Evolutionary conservation across 1,140 invertebrate species (phyloP).

Genomic region (Neotoxoptera formosana): DNA sequence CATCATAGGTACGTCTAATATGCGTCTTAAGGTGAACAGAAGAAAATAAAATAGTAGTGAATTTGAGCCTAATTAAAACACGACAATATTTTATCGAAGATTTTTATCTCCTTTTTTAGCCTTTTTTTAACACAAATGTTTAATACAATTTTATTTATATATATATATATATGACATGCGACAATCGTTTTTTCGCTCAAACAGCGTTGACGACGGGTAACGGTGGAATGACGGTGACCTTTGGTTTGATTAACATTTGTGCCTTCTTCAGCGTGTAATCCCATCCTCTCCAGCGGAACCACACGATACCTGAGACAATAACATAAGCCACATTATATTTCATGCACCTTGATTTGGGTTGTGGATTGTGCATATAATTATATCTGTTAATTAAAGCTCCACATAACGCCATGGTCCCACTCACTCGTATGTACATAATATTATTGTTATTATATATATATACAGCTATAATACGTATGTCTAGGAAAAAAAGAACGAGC

Average conservation of each 20-base stretch:
- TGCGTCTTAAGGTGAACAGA: conserved; percentile 1
- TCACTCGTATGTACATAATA: neutral
- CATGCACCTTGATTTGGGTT: neutral
- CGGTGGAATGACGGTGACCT: conserved; percentile 63
- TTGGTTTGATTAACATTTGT: conserved; percentile 89
- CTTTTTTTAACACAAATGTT: neutral
- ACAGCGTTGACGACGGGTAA: conserved; percentile 35
- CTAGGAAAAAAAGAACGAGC: neutral
- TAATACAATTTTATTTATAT: neutral
- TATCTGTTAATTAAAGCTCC: neutral
- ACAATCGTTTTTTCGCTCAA: neutral
- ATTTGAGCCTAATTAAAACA: neutral
- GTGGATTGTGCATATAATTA: neutral
- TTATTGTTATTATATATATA: no score
- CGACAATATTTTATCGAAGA: neutral
- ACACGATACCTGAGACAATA: conserved; percentile 77
- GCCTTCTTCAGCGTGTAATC: conserved; percentile 90
- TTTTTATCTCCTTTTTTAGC: neutral
- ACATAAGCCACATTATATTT: conserved; percentile 35
- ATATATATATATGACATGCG: neutral
- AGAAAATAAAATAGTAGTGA: neutral
- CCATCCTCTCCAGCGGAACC: conserved; percentile 94
- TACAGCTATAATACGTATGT: neutral
- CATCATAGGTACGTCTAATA: neutral
- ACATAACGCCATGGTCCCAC: neutral